These are phyloP conservation scores for Clinocottus analis DNA, from an alignment of 2,113 vertebrate species.

Conservation along the genomic window DNA sequence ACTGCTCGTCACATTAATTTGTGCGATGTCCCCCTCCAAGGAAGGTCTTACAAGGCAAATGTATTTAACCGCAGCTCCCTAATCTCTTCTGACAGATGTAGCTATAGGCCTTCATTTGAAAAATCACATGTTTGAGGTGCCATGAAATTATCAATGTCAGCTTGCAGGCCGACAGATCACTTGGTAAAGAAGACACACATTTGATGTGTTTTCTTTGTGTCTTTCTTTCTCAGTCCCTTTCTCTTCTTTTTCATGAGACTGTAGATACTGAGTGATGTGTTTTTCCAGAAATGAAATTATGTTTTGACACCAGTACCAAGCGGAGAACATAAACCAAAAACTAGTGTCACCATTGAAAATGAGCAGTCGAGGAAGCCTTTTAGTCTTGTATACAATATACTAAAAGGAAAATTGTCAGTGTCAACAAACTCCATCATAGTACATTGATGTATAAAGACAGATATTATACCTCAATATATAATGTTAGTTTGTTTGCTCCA, in stretches of 20 bases:
- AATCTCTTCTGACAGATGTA: conserved; percentile 83
- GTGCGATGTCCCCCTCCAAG: conserved; percentile 66
- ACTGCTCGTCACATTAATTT: conserved; percentile 69
- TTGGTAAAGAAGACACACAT: conserved; percentile 52
- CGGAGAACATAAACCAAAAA: conserved; percentile 21
- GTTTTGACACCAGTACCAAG: conserved; percentile 4
- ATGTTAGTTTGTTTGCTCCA: not conserved
- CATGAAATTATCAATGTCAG: conserved; percentile 86
- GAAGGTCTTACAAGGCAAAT: conserved; percentile 68
- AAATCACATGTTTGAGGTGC: conserved; percentile 81
- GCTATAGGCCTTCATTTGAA: conserved; percentile 79
- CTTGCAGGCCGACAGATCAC: conserved; percentile 75
- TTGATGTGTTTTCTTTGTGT: too few relatives aligned
- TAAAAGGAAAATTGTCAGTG: not conserved
- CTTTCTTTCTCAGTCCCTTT: conserved; percentile 27
- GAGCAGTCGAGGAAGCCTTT: conserved; percentile 23
- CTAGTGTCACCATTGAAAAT: conserved; percentile 21
- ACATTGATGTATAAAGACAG: not conserved
- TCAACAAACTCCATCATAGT: conserved; percentile 17
- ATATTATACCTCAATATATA: not conserved
- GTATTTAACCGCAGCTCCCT: conserved; percentile 70
- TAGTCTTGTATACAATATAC: not conserved
- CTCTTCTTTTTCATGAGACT: conserved; percentile 52
- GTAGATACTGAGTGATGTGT: conserved; percentile 56
- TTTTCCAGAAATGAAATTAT: conserved; percentile 15